Conservation (phyloP, 1,140 invertebrate species). For the Elysia chlorotica region DNA sequence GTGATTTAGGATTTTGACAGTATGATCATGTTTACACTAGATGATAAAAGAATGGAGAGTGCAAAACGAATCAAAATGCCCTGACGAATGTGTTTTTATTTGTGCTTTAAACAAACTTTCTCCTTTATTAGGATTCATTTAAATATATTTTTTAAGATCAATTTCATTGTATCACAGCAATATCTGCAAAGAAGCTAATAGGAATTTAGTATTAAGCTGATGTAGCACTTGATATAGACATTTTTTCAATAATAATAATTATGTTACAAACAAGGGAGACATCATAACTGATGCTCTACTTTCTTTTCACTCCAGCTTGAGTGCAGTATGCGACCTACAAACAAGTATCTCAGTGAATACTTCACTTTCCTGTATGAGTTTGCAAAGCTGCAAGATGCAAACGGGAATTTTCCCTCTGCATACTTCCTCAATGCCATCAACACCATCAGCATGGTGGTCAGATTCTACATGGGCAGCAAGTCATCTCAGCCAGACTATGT, state of each 20-base stretch:
- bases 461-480: slow-evolving; percentile 76
- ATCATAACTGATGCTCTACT: slow-evolving; percentile 17
- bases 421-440: slow-evolving; percentile 81
- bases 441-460: slow-evolving; percentile 86
- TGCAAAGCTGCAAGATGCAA: slow-evolving; percentile 89
- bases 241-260: background rate
- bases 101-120: background rate
- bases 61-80: no score
- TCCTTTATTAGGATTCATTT: background rate
- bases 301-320: slow-evolving; percentile 71
- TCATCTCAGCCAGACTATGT: slow-evolving; percentile 53
- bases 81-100: no score
- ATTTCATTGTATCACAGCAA: no score
- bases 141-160: background rate
- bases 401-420: slow-evolving; percentile 47
- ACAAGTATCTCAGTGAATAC: slow-evolving; percentile 83
- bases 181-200: no score
- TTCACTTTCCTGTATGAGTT: slow-evolving; percentile 91
- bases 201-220: no score
- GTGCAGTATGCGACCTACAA: slow-evolving; percentile 73
- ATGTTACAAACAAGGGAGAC: background rate
- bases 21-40: no score
- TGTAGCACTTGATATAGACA: no score
- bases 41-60: no score
- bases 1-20: no score